Conservation (phyloP, 2,113 vertebrate genomes). For the Callorhinus ursinus region DNA sequence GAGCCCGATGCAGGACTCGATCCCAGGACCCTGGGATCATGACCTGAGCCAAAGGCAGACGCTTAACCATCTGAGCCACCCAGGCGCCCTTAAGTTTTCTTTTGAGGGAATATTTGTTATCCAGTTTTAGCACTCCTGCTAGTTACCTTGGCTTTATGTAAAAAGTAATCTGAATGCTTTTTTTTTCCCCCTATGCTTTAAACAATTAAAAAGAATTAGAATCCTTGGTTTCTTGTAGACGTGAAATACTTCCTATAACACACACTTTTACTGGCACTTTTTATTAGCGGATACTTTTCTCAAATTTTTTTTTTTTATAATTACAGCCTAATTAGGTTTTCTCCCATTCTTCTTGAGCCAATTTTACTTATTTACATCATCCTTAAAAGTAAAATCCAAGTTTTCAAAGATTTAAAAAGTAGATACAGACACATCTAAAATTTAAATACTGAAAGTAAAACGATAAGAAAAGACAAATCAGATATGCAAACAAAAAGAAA, state of each 20-base stretch:
- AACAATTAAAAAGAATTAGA: constrained; percentile 18
- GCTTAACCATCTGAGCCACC: too few species aligned
- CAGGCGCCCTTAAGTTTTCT: not conserved
- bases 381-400: not conserved
- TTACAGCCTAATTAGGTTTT: not conserved
- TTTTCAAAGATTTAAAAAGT: constrained; percentile 14
- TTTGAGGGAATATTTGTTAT: not conserved
- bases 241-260: not conserved
- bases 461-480: not conserved
- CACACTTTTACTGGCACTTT: not conserved
- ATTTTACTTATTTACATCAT: not conserved
- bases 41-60: too few species aligned
- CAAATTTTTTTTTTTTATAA: constrained; percentile 30
- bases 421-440: not conserved
- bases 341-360: not conserved
- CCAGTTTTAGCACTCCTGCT: not conserved
- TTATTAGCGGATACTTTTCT: not conserved
- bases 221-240: not conserved
- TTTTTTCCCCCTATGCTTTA: not conserved
- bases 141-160: not conserved
- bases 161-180: not conserved
- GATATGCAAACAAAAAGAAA: not conserved
- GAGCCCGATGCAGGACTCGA: too few species aligned
- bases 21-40: too few species aligned
- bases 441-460: not conserved